Evolutionary conservation across 2,113 vertebrate genomes (phyloP), one percentile per base, ranked within the genome.

Genomic region (Columba janthina): DNA sequence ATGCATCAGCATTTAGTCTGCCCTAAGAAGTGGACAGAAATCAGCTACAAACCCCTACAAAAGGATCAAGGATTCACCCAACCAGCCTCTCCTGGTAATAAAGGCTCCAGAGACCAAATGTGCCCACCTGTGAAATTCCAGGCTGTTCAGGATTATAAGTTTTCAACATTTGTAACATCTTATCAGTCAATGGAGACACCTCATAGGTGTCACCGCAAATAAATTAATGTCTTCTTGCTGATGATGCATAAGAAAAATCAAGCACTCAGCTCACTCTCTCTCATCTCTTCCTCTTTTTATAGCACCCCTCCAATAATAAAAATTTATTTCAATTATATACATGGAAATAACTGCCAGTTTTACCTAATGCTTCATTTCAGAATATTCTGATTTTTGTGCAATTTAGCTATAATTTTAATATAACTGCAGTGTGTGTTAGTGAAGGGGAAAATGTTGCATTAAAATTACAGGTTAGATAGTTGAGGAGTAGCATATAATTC

Each of bases 381-480:
- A 77, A 94, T 90, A 74, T 72, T 86, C 51, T 87, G 51, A 90
- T 12, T 94, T 94, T 60, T 67, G n/a, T 73, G 66, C 64, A 61
- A 72, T 73, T 88, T 82, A 94, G 85, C 26, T 85, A 38, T 88
- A 69, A 84, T 92, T 89, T 96, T 60, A 90, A 69, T 82, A 31
- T 74, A 91, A 91, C 36, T 50, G 31, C 80, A 61, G 31, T 8
- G 10, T 26, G 26, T 61, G 65, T 20, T 77, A 94, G 72, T 71
- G 80, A 87, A 83, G 48, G 78, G 87, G 71, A 73, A 91, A 96
- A 93, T 74, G 61, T 24, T 86, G 87, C 2, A 1, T 90, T 94
- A 91, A 93, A 95, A 96, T 95, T 85, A 82, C 54, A 89, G 83
- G 78, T 88, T 96, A 88, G 71, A 64, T 91, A 71, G 74, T 77